Percentiles rank a stretch among this genome's conserved stretches.
These are phyloP conservation scores for Coenonympha arcania DNA, from an alignment of 2,888 invertebrate genomes.

Conservation along the genomic window DNA sequence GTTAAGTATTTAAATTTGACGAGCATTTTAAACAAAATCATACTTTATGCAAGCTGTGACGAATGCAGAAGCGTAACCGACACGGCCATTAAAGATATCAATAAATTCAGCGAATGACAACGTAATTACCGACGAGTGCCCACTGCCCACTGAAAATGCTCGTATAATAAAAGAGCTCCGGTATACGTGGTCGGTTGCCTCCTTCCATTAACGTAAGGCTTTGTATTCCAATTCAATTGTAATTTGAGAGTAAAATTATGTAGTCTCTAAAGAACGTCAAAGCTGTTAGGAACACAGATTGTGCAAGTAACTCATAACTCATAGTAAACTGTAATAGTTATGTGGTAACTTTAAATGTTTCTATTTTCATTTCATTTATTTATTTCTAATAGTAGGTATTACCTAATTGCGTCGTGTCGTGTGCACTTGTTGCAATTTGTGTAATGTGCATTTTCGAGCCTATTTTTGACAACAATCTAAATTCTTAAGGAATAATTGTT, in stretches of 20 bases:
- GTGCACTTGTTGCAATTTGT: too few relatives aligned
- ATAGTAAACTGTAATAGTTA: too few relatives aligned
- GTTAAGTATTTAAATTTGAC: conserved; percentile 19
- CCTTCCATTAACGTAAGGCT: conserved; percentile 48
- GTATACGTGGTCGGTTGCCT: conserved; percentile 33
- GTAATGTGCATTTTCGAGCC: too few relatives aligned
- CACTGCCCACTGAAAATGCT: conserved; percentile 47
- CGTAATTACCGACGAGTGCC: conserved; percentile 48
- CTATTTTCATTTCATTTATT: too few relatives aligned
- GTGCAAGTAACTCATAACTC: neutral
- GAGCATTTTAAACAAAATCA: conserved; percentile 24
- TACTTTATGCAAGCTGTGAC: conserved; percentile 30
- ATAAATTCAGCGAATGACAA: conserved; percentile 56
- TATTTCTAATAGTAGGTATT: too few relatives aligned
- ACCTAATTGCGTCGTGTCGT: too few relatives aligned
- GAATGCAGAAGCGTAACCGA: conserved; percentile 46
- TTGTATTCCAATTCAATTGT: conserved; percentile 49
- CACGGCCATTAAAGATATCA: conserved; percentile 53
- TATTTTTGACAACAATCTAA: too few relatives aligned
- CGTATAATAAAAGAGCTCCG: conserved; percentile 40
- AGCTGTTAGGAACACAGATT: conserved; percentile 12
- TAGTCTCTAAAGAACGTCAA: conserved; percentile 33
- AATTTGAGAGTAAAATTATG: conserved; percentile 30
- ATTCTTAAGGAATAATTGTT: too few relatives aligned
- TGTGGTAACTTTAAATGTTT: too few relatives aligned